A percentile compares a stretch with the other conserved stretches of the same genome.
Conservation (phyloP, 37 sponge, comb jelly and placozoan genomes). For the Beroe forskalii region DNA sequence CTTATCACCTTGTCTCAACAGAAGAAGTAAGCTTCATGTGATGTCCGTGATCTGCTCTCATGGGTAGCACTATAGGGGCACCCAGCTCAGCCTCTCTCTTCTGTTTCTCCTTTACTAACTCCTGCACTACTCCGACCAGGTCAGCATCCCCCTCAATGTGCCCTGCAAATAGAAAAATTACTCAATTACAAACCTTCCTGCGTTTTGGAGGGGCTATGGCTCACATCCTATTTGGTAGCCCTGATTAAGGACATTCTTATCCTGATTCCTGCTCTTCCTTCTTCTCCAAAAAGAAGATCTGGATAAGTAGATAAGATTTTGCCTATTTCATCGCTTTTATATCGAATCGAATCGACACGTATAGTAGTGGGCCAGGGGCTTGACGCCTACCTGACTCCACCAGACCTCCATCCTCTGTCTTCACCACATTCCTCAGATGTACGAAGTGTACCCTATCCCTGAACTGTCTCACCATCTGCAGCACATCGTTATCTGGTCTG, state of each 20-base stretch:
- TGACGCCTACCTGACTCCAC: background rate
- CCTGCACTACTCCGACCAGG: background rate
- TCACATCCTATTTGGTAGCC: no score
- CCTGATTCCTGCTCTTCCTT: no score
- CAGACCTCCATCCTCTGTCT: background rate
- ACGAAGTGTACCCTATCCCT: background rate
- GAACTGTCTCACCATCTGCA: background rate
- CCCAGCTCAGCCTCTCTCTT: background rate
- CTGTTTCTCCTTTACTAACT: background rate
- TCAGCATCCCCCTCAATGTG: background rate
- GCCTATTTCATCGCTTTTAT: no score
- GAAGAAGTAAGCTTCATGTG: background rate
- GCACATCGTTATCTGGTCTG: background rate
- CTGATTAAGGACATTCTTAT: no score
- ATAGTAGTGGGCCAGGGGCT: no score
- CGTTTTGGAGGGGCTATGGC: no score
- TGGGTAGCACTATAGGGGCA: background rate
- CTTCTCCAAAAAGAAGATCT: no score
- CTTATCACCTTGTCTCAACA: background rate
- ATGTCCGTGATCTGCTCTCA: background rate
- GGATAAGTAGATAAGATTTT: no score
- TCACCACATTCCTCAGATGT: background rate
- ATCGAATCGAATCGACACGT: no score
- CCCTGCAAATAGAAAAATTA: background rate
- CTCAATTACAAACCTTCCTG: no score